Evolutionary conservation across 2,113 vertebrate genomes (phyloP), one percentile per base, ranked within the genome.

Genomic region (Xiphophorus hellerii): DNA sequence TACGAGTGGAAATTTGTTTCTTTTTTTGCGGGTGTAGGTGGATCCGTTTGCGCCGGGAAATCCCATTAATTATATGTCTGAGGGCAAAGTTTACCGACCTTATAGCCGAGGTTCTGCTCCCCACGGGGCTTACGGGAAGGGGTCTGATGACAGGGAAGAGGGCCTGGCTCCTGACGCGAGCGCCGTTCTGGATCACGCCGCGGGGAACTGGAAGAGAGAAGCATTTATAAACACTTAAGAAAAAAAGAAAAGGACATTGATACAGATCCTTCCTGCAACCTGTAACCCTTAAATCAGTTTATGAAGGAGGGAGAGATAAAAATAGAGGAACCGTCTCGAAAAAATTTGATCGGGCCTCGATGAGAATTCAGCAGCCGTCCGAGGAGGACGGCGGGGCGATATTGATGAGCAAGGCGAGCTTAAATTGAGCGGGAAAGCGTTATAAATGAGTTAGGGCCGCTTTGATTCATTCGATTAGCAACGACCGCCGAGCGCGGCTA

Each of bases 161-260:
- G 69, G 97, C 96, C 92, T 96, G 96, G 93, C 94, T 98, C 95
- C 97, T 94, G 84, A 97, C 95, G n/a, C 97, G 96, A 28, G 96
- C 95, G 86, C 97, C 97, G 33, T 99, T 99, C 89, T 97, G 97
- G 91, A 99, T 98, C 94, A 99, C 97, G 84, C 98, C 96, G 0
- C 96, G 95, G 88, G 98, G 95, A 94, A 98, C 98, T 99, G 15
- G 20, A 85, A 80, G 64, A 86, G 0, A 83, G 64, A 27, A 79
- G 84, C 13, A 80, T 25, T 48, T 2, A 48, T 27, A 63, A 62
- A 60, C 37, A 10, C 5, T 28, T 28, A 10, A 27, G 35, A 11
- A 37, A 37, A 12, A 37, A 12, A 37, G 35, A 37, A 9, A 39
- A 22, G n/a, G 33, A 27, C 33, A 27, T 66, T 25, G 6, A n/a